Base-by-base conservation (phyloP, 2,888 invertebrate species). In the Oligia fasciuncula region DNA sequence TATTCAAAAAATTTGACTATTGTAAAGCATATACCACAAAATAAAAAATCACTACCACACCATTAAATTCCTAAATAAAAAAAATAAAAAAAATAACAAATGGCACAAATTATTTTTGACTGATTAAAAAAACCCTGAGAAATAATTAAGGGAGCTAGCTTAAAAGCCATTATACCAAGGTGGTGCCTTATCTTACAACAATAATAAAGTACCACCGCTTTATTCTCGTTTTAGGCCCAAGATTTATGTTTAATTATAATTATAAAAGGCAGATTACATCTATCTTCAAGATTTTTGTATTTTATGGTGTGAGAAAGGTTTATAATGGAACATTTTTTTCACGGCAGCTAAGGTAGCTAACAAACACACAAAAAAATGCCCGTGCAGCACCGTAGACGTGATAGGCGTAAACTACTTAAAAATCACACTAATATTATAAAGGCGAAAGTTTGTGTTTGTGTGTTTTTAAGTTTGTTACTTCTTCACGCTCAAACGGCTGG, bases 171-270 rank as follows among this genome's bases (percentile, higher is more conserved):
- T 86, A 84, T 8, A 67, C 23, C 73, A 84, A 84, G 79, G 74
- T 76, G 84, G 69, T 77, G 67, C 86, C 79, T 57, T 80, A 80
- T 87, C 84, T 81, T 77, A 74, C 77, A 72, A 86, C 46, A 74
- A 79, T 76, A 77, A 88, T 81, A 84, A 86, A 88, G 70, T 86
- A 79, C 68, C 76, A 83, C 70, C 76, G 43, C 83, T 87, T 87
- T 87, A 83, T 77, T 72, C 75, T 62, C 76, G 71, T 81, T 86
- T 73, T 80, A 67, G 75, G 69, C 73, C 40, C 43, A 76, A 86
- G 79, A 87, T 88, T 88, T 84, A 87, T 86, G 79, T 78, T 79
- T 79, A 76, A 86, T 79, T 87, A 84, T 84, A 88, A 84, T 86
- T 81, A 88, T 71, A 83, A 86, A 80, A 75, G 23, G 75, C 63